Evolutionary conservation across 2,113 vertebrate species (phyloP).

Genomic region (Hippocampus comes): DNA sequence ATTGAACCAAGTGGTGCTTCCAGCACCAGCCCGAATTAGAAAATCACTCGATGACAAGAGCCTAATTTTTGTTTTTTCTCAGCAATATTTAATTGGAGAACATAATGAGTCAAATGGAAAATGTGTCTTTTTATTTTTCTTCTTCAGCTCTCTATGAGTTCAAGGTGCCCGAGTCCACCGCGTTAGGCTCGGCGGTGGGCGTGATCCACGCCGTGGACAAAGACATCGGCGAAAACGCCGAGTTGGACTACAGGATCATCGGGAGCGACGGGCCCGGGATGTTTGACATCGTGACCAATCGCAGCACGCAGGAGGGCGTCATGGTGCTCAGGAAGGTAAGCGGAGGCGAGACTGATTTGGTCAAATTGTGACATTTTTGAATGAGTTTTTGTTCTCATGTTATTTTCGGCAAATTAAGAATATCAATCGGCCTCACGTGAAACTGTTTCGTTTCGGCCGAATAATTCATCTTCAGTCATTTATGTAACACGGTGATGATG

Average conservation of each 20-base stretch:
- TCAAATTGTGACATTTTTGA: no score
- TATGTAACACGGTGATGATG: neutral
- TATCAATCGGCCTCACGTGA: neutral
- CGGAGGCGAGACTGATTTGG: no score
- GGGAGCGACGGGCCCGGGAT: conserved; percentile 84
- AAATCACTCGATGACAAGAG: neutral
- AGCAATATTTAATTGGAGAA: no score
- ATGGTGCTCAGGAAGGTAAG: conserved; percentile 87
- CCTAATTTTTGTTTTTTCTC: no score
- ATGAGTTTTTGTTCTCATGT: no score
- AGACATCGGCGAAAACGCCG: conserved; percentile 85
- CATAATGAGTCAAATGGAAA: no score
- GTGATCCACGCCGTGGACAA: conserved; percentile 84
- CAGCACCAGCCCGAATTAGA: neutral
- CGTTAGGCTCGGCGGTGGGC: conserved; percentile 75
- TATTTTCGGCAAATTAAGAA: no score
- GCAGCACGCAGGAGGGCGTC: conserved; percentile 86
- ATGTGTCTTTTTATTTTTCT: neutral
- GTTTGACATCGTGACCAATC: conserved; percentile 84
- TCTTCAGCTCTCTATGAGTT: conserved; percentile 85
- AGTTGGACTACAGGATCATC: conserved; percentile 85
- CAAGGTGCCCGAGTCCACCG: conserved; percentile 77
- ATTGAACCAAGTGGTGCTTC: no score
- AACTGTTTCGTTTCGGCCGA: neutral
- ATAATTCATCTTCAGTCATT: neutral